Conservation (phyloP, 1,140 invertebrate genomes). For the Drosophila nannoptera region DNA sequence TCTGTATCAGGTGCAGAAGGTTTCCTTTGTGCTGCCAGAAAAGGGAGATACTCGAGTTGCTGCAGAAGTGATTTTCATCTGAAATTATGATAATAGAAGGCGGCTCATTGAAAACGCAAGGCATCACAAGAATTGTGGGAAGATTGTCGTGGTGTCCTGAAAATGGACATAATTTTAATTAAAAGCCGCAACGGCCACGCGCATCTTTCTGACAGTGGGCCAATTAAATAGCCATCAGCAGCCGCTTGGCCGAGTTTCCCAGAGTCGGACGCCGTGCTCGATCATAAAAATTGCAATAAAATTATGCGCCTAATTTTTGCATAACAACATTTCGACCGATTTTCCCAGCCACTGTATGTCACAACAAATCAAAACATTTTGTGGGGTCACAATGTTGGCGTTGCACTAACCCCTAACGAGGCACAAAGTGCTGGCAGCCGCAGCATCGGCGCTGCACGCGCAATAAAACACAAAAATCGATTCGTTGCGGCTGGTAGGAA, state of each 20-base stretch:
- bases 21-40: slow-evolving; percentile 10
- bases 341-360: slow-evolving; percentile 50
- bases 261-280: slow-evolving; percentile 24
- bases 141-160: slow-evolving; percentile 5
- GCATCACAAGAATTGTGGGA: slow-evolving; percentile 33
- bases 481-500: slow-evolving; percentile 55
- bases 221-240: slow-evolving; percentile 71
- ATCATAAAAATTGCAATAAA: slow-evolving; percentile 79
- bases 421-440: slow-evolving; percentile 60
- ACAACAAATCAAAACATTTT: slow-evolving; percentile 74
- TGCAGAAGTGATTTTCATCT: slow-evolving; percentile 55
- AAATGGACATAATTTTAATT: slow-evolving; percentile 58
- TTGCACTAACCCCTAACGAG: slow-evolving; percentile 66
- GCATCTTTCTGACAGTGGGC: slow-evolving; percentile 50
- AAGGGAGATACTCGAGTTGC: slow-evolving; percentile 15
- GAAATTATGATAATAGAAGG: slow-evolving; percentile 69
- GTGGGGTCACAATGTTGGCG: slow-evolving; percentile 13
- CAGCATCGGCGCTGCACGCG: slow-evolving; percentile 38
- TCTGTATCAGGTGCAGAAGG: slow-evolving; percentile 59
- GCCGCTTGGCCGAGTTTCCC: slow-evolving; percentile 25
- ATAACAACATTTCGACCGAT: slow-evolving; percentile 72
- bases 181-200: slow-evolving; percentile 13
- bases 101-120: slow-evolving; percentile 17
- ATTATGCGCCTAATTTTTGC: slow-evolving; percentile 78
- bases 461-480: slow-evolving; percentile 73